These are phyloP conservation scores for Andinoacara biseriatus DNA, from an alignment of 2,113 vertebrate species.

Conservation along the genomic window DNA sequence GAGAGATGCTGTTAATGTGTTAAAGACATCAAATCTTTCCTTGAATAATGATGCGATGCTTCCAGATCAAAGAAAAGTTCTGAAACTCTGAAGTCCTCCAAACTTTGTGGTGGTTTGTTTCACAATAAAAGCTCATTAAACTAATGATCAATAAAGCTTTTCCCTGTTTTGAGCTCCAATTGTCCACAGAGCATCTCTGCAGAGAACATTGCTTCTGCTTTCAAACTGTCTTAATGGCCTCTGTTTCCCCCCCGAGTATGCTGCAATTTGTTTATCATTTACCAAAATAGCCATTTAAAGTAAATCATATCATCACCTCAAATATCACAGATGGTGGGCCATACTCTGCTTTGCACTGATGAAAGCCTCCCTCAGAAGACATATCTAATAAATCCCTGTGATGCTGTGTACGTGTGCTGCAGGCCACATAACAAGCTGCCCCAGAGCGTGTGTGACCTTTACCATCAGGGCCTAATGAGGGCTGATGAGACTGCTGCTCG, in stretches of 20 bases:
- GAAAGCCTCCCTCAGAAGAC: constrained; percentile 45
- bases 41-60: neutral
- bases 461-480: constrained; percentile 47
- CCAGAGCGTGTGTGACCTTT: constrained; percentile 71
- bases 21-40: neutral
- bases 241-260: neutral
- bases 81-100: neutral
- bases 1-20: neutral
- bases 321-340: neutral
- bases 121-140: neutral
- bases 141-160: neutral
- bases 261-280: constrained; percentile 30
- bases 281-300: neutral
- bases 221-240: neutral
- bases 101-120: neutral
- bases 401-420: neutral
- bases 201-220: constrained; percentile 4
- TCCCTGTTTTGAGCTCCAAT: neutral
- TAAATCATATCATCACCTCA: neutral
- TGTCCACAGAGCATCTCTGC: neutral
- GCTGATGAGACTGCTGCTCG: constrained; percentile 13
- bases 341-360: neutral
- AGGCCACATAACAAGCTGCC: constrained; percentile 34
- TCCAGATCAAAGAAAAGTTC: rapidly evolving
- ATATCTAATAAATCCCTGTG: constrained; percentile 62